Evolutionary conservation across 2,113 vertebrate species (phyloP).

Genomic region (Lophochroa leadbeateri): DNA sequence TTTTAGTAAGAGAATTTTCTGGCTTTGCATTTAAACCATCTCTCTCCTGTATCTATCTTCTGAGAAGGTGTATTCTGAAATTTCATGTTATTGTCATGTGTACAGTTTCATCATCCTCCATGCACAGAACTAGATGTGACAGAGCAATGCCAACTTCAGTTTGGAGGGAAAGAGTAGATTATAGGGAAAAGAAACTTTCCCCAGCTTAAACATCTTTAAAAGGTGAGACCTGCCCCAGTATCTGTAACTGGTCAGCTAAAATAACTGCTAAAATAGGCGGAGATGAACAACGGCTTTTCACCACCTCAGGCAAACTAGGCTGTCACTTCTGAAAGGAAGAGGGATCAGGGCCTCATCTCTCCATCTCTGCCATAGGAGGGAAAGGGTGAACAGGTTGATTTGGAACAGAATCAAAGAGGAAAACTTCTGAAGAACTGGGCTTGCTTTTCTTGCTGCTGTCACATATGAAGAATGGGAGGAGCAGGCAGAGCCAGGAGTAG

Average conservation of each 20-base stretch:
- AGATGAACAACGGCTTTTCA: not conserved
- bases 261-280: not conserved
- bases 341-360: not conserved
- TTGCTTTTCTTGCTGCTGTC: not conserved
- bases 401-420: not conserved
- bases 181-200: not conserved
- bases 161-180: not conserved
- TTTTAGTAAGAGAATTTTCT: not conserved
- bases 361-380: not conserved
- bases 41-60: accelerated
- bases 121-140: not conserved
- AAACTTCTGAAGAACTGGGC: not conserved
- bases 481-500: not conserved
- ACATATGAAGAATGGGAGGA: not conserved
- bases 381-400: not conserved
- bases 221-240: accelerated
- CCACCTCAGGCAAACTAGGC: not conserved
- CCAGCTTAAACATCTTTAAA: not conserved
- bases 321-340: not conserved
- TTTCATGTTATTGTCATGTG: not conserved
- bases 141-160: not conserved
- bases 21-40: not conserved
- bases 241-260: not conserved
- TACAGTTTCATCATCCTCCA: not conserved
- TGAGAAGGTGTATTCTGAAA: not conserved